These are phyloP conservation scores for Poecilus cupreus DNA, from an alignment of 2,888 invertebrate genomes.

Conservation along the genomic window DNA sequence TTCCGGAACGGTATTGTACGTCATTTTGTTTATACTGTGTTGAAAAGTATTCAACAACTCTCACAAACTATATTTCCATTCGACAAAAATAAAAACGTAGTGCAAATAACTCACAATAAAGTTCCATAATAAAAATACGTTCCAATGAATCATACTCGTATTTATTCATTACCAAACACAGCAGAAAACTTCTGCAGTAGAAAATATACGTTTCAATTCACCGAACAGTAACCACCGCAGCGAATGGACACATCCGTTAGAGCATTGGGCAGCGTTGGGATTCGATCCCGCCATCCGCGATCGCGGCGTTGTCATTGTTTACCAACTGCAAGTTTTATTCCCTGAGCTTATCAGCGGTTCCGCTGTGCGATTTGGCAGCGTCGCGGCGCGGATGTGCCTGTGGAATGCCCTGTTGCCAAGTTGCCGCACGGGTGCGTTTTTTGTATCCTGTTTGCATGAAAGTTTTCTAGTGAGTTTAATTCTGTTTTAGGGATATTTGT, in stretches of 20 bases:
- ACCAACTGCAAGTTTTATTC: conserved; percentile 37
- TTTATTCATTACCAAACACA: conserved; percentile 29
- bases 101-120: conserved; percentile 23
- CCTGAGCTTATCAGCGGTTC: conserved; percentile 22
- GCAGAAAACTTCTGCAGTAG: conserved; percentile 20
- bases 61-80: conserved; percentile 13
- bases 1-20: neutral
- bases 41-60: neutral
- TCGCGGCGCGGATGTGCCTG: neutral
- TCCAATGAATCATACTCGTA: conserved; percentile 38
- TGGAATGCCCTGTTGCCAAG: conserved; percentile 21
- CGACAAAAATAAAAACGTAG: neutral
- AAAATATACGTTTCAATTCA: conserved; percentile 24
- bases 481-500: conserved; percentile 21
- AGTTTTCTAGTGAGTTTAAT: conserved; percentile 6
- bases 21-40: neutral
- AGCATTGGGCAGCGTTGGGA: neutral
- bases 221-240: conserved; percentile 1
- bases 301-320: neutral
- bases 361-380: conserved; percentile 21
- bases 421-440: conserved; percentile 5
- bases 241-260: conserved; percentile 28
- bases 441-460: neutral
- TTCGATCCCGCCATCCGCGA: neutral
- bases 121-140: conserved; percentile 30